Evolutionary conservation across 2,888 invertebrate species (phyloP), one percentile per base, ranked within the genome.

Genomic region (Daptonema setosum): DNA sequence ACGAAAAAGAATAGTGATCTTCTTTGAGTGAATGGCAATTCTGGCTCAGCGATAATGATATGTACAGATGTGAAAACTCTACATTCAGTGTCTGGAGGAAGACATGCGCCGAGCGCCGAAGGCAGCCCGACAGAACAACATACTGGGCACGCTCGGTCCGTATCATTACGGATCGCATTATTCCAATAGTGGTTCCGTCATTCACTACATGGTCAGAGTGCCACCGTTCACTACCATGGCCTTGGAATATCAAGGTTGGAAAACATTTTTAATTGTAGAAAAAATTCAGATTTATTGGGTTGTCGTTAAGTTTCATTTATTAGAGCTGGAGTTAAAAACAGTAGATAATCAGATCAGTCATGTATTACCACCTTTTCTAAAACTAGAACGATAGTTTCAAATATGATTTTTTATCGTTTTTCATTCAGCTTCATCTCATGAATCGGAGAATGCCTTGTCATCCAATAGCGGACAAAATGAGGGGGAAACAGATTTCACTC

Each of bases 131-230:
- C 28, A 28, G 52, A 28, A 28, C 52, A n/a, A n/a, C n/a, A n/a
- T n/a, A n/a, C 8, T 45, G 8, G n/a, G 14, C n/a, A 17, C 22
- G 17, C 45, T 61, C 47, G 62, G 62, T 1, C 65, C 66, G 2
- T 68, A 68, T 56, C 95, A 95, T 74, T 97, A 93, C 72, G 93
- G 93, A 57, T 95, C 95, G 0, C 93, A 93, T 72, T 95, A 95
- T 72, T 91, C 91, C 1, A 95, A 95, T 11, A 93, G 95, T 1
- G 97, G 97, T 88, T 95, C 97, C 63, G 95, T 97, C 2, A 91
- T 93, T 67, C 93, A 93, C 2, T 97, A 93, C 76, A 77, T 97
- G 55, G 90, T 97, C 53, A 79, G 97, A 56, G 81, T 95, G 80
- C 91, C 95, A 71, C 95, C 95, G 0, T 97, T 95, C 70, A 90